Evolutionary conservation across 1,140 invertebrate genomes (phyloP).

Genomic region (Saxidomus purpurata): DNA sequence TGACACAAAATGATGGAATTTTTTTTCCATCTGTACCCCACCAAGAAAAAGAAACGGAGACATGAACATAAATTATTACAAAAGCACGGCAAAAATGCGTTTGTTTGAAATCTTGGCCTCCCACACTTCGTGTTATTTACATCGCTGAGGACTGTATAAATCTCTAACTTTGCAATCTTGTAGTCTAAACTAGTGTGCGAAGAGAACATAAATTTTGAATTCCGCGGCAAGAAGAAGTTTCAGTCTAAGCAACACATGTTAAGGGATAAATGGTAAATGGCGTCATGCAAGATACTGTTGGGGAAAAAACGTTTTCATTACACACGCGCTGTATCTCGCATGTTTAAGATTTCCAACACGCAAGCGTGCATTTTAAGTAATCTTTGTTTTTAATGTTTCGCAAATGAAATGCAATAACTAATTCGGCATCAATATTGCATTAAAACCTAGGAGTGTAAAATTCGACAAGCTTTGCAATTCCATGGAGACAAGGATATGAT

Average conservation of each 20-base stretch:
- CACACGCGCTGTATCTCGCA: neutral
- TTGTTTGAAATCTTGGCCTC: slow-evolving; percentile 46
- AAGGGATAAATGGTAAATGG: neutral
- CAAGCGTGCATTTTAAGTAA: neutral
- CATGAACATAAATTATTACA: slow-evolving; percentile 18
- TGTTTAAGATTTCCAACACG: slow-evolving; percentile 1
- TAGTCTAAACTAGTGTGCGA: slow-evolving; percentile 8
- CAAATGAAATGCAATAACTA: neutral
- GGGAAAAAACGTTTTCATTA: neutral
- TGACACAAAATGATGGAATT: no score
- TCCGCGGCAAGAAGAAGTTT: neutral
- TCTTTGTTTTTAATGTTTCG: neutral
- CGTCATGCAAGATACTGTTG: neutral
- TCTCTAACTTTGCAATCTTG: slow-evolving; percentile 13
- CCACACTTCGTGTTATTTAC: slow-evolving; percentile 21
- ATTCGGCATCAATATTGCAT: slow-evolving; percentile 15
- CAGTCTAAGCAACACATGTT: slow-evolving; percentile 23
- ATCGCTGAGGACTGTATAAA: neutral
- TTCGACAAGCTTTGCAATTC: neutral
- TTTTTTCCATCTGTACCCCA: neutral
- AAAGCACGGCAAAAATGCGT: slow-evolving; percentile 15
- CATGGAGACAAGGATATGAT: neutral
- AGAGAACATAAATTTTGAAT: slow-evolving; percentile 42
- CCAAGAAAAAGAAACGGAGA: slow-evolving; percentile 6
- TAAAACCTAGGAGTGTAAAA: neutral